phyloP scores from a whole-genome alignment of 37 sponge, comb jelly and placozoan genomes.

The Halisarca cf. caerulea region DNA sequence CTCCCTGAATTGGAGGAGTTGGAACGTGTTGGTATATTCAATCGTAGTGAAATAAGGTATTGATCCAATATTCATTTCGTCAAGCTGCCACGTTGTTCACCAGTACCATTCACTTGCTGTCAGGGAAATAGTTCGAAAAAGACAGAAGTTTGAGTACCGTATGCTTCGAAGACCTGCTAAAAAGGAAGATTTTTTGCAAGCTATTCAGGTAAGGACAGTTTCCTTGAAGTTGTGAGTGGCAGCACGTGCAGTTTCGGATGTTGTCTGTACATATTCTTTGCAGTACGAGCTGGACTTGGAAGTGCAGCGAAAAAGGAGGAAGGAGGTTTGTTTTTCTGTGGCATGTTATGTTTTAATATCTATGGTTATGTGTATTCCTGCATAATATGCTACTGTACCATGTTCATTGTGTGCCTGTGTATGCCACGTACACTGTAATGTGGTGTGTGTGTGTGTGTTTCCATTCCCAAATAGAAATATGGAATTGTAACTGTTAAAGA shows the following conservation, averaged over 20 bases:
- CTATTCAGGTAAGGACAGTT: slow-evolving; percentile 61
- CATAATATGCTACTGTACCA: no score
- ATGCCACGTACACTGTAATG: no score
- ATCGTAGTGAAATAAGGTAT: slow-evolving; percentile 71
- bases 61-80: no score
- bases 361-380: no score
- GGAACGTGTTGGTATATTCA: slow-evolving; percentile 72
- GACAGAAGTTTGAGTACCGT: slow-evolving; percentile 74
- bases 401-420: background rate
- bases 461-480: slow-evolving; percentile 18
- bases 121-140: slow-evolving; percentile 60
- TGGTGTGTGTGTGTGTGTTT: background rate
- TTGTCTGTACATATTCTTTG: background rate
- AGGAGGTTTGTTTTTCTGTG: slow-evolving; percentile 46
- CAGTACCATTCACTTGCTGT: no score
- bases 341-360: no score
- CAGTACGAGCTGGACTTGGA: slow-evolving; percentile 87
- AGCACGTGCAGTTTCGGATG: no score
- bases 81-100: no score
- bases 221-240: no score
- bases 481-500: slow-evolving; percentile 34
- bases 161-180: slow-evolving; percentile 61
- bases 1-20: slow-evolving; percentile 84
- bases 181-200: slow-evolving; percentile 72
- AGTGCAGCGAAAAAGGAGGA: slow-evolving; percentile 61